Percentiles rank a stretch among this genome's conserved stretches.
Conservation (phyloP, 2,113 vertebrate species). For the Mohoua ochrocephala region DNA sequence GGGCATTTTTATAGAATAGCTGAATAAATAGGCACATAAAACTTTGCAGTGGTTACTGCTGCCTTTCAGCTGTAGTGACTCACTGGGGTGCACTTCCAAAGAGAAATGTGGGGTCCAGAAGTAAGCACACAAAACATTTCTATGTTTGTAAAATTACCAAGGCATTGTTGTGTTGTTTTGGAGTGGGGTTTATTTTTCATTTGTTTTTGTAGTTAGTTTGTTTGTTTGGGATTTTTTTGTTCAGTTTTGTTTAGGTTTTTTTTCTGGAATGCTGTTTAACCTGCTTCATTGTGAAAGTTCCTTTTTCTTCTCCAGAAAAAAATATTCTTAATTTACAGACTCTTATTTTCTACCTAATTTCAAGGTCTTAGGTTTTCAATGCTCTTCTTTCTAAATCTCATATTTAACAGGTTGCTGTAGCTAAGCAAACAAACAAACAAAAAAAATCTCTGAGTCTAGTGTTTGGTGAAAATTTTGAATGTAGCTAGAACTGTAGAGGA, state of each 20-base stretch:
- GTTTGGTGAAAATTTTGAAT: not conserved
- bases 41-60: conserved; percentile 8
- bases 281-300: not conserved
- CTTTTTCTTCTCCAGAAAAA: not conserved
- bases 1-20: not conserved
- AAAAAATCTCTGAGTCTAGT: not conserved
- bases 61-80: conserved; percentile 21
- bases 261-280: not conserved
- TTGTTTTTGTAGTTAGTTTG: not conserved
- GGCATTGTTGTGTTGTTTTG: not conserved
- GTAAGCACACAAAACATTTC: not conserved
- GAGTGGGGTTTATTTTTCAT: not conserved
- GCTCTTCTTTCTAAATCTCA: not conserved
- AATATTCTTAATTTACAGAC: not conserved
- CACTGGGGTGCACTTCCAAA: not conserved
- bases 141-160: not conserved
- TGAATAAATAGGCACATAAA: conserved; percentile 27
- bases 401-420: not conserved
- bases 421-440: not conserved
- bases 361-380: not conserved
- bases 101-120: not conserved
- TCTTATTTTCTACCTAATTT: not conserved
- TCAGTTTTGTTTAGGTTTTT: not conserved
- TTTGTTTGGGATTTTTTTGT: not conserved
- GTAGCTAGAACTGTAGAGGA: not conserved